Percentiles rank a stretch among this genome's conserved stretches.
phyloP scores from a whole-genome alignment of 2,113 vertebrate genomes.

The Pterocles burchelli region DNA sequence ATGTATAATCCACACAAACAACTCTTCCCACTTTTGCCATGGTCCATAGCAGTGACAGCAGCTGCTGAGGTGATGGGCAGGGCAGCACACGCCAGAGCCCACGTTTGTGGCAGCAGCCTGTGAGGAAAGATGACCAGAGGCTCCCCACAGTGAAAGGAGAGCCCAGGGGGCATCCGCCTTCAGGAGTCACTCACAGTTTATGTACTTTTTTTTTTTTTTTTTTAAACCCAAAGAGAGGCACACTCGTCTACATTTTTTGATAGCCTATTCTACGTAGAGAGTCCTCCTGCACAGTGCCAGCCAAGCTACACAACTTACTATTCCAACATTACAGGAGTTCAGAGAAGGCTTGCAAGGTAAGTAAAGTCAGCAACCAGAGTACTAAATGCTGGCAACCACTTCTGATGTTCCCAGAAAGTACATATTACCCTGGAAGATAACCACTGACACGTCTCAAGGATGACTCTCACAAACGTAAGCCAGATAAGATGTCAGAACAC shows the following conservation, averaged over 20 bases:
- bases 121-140: not conserved
- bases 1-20: not conserved
- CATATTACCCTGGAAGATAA: not conserved
- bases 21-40: not conserved
- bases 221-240: not conserved
- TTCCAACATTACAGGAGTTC: not conserved
- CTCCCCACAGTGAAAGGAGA: not conserved
- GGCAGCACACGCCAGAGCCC: not conserved
- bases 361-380: not conserved
- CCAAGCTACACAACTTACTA: not conserved
- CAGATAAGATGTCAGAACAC: not conserved
- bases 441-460: not conserved
- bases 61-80: rapidly evolving
- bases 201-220: not conserved
- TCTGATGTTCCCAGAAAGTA: not conserved
- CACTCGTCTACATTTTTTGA: not conserved
- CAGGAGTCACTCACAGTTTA: not conserved
- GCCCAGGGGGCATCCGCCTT: not conserved
- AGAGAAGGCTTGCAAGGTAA: not conserved
- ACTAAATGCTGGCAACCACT: not conserved
- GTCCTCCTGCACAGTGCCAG: not conserved
- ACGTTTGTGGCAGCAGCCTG: rapidly evolving
- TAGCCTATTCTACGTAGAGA: rapidly evolving
- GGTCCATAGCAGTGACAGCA: not conserved
- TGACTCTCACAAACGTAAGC: not conserved